A percentile compares a stretch with the other conserved stretches of the same genome.
These are phyloP conservation scores for Platorchestia sp. DNA, from an alignment of 1,140 invertebrate genomes.

Conservation along the genomic window DNA sequence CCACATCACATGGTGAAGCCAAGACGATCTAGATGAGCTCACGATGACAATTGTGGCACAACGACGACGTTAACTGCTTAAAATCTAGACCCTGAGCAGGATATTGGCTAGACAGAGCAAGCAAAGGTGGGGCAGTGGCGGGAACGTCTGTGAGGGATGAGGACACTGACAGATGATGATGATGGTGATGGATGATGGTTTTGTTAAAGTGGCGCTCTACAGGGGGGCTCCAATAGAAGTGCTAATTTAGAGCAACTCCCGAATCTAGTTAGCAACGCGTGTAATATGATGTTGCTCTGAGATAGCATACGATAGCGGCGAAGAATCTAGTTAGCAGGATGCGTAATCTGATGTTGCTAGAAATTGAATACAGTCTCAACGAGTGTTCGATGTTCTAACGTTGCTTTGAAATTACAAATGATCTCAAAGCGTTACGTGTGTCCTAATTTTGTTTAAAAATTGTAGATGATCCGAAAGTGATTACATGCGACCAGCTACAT, in stretches of 20 bases:
- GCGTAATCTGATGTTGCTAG: too few species aligned
- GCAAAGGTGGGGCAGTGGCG: not conserved
- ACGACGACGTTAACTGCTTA: too few species aligned
- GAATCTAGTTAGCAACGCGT: not conserved
- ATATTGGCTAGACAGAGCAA: not conserved
- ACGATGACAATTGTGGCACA: too few species aligned
- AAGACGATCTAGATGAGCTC: too few species aligned
- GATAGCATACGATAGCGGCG: not conserved
- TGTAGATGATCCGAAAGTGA: too few species aligned
- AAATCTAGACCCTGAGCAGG: not conserved
- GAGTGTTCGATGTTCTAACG: too few species aligned
- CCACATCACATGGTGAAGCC: too few species aligned
- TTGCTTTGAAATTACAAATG: too few species aligned
- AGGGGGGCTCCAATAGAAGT: not conserved
- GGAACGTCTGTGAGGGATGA: not conserved
- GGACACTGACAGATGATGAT: not conserved
- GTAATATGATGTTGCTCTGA: not conserved
- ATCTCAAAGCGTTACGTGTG: too few species aligned
- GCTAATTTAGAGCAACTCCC: not conserved
- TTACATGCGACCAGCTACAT: too few species aligned
- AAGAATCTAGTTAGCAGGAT: not conserved
- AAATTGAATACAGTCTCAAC: too few species aligned
- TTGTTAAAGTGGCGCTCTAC: not conserved
- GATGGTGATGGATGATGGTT: not conserved
- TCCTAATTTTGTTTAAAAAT: too few species aligned